These are phyloP conservation scores for Delichon dasypus DNA, from an alignment of 2,797 vertebrate genomes.

Conservation along the genomic window DNA sequence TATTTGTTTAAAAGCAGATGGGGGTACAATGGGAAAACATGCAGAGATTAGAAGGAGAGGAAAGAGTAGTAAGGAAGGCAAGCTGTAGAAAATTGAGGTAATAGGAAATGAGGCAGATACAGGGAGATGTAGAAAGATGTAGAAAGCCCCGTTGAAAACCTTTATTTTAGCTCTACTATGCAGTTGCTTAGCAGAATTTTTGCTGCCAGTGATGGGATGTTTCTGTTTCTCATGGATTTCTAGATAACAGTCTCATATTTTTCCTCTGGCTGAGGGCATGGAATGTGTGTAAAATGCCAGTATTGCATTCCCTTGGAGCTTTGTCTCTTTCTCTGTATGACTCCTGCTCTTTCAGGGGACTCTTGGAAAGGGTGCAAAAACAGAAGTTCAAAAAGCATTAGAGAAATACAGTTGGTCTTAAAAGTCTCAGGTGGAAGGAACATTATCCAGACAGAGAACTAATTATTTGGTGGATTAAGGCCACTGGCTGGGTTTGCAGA, in stretches of 20 bases:
- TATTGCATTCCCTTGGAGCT: background rate
- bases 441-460: slow-evolving; percentile 37
- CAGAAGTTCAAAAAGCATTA: slow-evolving; percentile 10
- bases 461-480: slow-evolving; percentile 62
- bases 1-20: background rate
- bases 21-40: background rate
- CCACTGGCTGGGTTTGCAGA: slow-evolving; percentile 40
- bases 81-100: background rate
- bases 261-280: background rate
- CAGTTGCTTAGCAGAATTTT: background rate
- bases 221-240: slow-evolving; percentile 3
- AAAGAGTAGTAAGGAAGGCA: background rate
- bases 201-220: background rate
- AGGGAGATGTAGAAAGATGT: background rate
- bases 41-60: background rate
- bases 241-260: background rate
- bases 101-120: background rate
- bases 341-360: background rate
- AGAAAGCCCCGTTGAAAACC: background rate
- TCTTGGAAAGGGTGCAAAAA: background rate
- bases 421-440: slow-evolving; percentile 31
- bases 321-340: background rate
- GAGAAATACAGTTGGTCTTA: background rate
- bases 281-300: background rate
- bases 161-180: slow-evolving; percentile 1